Percentiles rank a stretch among this genome's conserved stretches.
Conservation (phyloP, 2,113 vertebrate species). For the Corynorhinus townsendii region DNA sequence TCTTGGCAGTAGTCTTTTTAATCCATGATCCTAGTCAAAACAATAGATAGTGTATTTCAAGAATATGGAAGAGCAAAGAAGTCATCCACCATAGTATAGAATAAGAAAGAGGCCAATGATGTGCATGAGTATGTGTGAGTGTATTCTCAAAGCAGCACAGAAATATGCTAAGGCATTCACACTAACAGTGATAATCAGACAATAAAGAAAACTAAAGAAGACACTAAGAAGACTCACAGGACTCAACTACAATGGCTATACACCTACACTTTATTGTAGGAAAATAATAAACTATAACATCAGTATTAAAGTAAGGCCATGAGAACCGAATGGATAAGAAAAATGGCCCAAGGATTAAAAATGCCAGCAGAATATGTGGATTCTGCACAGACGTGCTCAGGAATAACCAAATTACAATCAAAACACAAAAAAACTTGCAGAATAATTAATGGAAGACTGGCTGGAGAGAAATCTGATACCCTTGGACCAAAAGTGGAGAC, state of each 20-base stretch:
- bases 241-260: background rate
- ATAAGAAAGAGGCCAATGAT: background rate
- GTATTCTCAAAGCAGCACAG: background rate
- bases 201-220: background rate
- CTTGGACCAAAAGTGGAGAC: too few species aligned
- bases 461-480: too few species aligned
- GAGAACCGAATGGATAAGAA: too few species aligned
- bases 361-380: too few species aligned
- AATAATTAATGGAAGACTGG: too few species aligned
- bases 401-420: too few species aligned
- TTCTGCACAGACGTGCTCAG: too few species aligned
- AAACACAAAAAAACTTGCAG: too few species aligned
- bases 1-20: background rate
- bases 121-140: background rate
- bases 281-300: background rate
- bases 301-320: background rate
- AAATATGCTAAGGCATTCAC: background rate
- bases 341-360: too few species aligned
- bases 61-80: background rate
- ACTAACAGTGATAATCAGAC: background rate
- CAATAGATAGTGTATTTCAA: background rate
- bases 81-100: background rate
- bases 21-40: background rate
- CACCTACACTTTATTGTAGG: background rate
- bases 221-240: background rate